Evolutionary conservation across 2,113 vertebrate genomes (phyloP).

Genomic region (Callopanchax toddi): DNA sequence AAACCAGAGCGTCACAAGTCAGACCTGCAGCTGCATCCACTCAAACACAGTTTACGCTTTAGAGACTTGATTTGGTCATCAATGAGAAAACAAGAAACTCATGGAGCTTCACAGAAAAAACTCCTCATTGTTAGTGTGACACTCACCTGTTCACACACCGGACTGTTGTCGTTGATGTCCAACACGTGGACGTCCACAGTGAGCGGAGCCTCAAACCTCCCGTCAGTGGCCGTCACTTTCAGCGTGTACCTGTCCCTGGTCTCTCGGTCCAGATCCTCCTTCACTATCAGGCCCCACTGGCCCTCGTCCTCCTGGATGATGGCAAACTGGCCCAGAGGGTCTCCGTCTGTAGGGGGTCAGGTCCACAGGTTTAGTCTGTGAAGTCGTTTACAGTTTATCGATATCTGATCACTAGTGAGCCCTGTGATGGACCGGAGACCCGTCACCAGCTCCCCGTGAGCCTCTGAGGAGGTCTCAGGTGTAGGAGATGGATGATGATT

Average conservation of each 20-base stretch:
- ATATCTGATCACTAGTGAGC: too few relatives aligned
- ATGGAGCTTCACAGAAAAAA: too few relatives aligned
- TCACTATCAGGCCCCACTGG: slow-evolving; percentile 88
- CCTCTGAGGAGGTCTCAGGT: too few relatives aligned
- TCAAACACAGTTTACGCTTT: too few relatives aligned
- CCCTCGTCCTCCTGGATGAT: slow-evolving; percentile 82
- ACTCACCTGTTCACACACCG: slow-evolving; percentile 90
- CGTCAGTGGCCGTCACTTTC: slow-evolving; percentile 89
- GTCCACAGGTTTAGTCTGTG: too few relatives aligned
- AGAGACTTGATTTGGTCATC: too few relatives aligned
- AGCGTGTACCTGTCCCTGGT: slow-evolving; percentile 85
- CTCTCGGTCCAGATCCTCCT: slow-evolving; percentile 89
- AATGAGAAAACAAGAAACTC: too few relatives aligned
- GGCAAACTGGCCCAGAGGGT: slow-evolving; percentile 87
- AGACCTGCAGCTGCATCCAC: slow-evolving; percentile 2
- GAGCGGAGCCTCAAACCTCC: slow-evolving; percentile 87
- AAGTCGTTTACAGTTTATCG: too few relatives aligned
- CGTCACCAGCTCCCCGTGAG: too few relatives aligned
- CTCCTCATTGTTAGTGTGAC: too few relatives aligned
- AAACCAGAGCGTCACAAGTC: slow-evolving; percentile 19
- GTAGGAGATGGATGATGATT: too few relatives aligned
- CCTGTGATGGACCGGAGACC: too few relatives aligned
- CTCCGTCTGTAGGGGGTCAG: slow-evolving; percentile 87
- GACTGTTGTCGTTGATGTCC: slow-evolving; percentile 96
- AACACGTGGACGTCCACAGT: slow-evolving; percentile 89